These are phyloP conservation scores for Drosophila setosimentum DNA, from an alignment of 2,888 invertebrate genomes.

Conservation along the genomic window DNA sequence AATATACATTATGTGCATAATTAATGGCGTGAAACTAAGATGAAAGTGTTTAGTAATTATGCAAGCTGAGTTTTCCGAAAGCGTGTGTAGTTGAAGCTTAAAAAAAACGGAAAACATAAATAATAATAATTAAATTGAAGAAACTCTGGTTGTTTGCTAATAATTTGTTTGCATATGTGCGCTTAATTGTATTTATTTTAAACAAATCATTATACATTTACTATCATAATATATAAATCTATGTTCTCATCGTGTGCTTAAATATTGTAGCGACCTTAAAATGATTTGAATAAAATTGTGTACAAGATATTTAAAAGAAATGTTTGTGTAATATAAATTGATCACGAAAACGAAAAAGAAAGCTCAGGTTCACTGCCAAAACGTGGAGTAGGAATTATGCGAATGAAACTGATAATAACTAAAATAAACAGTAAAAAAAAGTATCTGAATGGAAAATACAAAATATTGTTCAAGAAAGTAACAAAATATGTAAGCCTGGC, in stretches of 20 bases:
- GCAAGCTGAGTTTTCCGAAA: conserved; percentile 26
- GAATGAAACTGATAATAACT: conserved; percentile 45
- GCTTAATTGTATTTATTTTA: conserved; percentile 51
- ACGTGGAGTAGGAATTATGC: conserved; percentile 75
- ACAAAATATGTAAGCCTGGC: conserved; percentile 22
- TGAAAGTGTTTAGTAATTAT: conserved; percentile 39
- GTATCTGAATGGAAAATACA: conserved; percentile 29
- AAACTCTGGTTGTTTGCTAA: conserved; percentile 72
- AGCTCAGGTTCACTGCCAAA: conserved; percentile 85
- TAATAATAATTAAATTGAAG: conserved; percentile 11
- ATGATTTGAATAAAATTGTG: conserved; percentile 52
- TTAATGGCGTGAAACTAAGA: conserved; percentile 47
- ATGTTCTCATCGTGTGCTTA: conserved; percentile 56
- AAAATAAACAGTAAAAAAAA: conserved; percentile 41
- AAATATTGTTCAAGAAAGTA: conserved; percentile 22
- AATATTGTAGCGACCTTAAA: conserved; percentile 53
- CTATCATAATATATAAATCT: conserved; percentile 22
- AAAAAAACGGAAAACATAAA: conserved; percentile 1
- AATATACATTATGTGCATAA: conserved; percentile 36
- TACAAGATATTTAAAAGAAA: conserved; percentile 47
- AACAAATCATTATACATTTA: conserved; percentile 29
- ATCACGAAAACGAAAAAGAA: conserved; percentile 72
- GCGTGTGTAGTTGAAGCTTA: conserved; percentile 51
- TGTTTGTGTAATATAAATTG: conserved; percentile 69
- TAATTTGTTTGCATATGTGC: conserved; percentile 43